A percentile compares a stretch with the other conserved stretches of the same genome.
Conservation (phyloP, 2,888 invertebrate species). For the Salticus scenicus region DNA sequence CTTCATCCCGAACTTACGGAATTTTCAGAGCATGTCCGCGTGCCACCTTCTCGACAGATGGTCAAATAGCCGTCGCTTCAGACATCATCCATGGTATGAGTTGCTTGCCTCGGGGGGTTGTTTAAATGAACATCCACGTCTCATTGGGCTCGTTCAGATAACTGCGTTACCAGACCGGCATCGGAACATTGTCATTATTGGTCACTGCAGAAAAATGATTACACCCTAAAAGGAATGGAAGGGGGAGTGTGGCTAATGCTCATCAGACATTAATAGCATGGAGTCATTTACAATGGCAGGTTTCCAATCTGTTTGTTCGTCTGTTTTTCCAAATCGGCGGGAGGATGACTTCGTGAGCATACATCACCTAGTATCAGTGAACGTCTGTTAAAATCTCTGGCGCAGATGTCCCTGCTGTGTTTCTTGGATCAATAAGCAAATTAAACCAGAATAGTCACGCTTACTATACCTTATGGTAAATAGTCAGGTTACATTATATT, state of each 20-base stretch:
- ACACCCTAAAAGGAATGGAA: neutral
- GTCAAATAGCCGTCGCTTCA: neutral
- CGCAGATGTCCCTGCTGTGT: no score
- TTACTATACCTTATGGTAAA: no score
- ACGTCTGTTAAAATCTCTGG: no score
- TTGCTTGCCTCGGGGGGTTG: neutral
- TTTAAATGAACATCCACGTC: slow-evolving; percentile 58
- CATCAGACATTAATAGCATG: neutral
- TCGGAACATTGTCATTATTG: slow-evolving; percentile 42
- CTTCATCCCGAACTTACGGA: slow-evolving; percentile 13
- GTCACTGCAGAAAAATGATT: slow-evolving; percentile 59
- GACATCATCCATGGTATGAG: neutral
- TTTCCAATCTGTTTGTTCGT: neutral
- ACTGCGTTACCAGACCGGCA: slow-evolving; percentile 23
- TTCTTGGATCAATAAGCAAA: no score
- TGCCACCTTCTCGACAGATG: neutral
- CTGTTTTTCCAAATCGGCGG: no score
- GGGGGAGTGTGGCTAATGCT: neutral
- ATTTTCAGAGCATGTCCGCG: slow-evolving; percentile 28
- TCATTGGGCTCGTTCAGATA: slow-evolving; percentile 48
- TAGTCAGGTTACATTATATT: no score
- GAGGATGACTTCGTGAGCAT: no score
- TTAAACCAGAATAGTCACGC: no score
- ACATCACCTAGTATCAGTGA: no score
- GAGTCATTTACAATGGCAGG: neutral